Evolutionary conservation across 1,140 invertebrate genomes (phyloP).

Genomic region (Ganaspis sp.): DNA sequence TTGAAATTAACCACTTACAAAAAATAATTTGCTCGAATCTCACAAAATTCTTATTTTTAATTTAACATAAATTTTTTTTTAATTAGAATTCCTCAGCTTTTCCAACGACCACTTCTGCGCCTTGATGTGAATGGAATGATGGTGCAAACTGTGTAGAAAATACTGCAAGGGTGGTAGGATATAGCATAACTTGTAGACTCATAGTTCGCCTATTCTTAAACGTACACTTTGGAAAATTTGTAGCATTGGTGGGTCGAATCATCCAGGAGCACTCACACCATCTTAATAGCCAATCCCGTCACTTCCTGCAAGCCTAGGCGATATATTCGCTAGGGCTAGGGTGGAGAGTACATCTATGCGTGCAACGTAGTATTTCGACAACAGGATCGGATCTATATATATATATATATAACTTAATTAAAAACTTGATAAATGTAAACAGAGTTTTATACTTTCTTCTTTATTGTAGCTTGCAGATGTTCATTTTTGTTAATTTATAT

Average conservation of each 20-base stretch:
- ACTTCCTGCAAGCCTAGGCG: slow-evolving; percentile 24
- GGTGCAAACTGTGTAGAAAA: slow-evolving; percentile 14
- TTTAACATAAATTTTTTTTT: neutral
- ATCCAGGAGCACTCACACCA: slow-evolving; percentile 26
- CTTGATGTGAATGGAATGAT: neutral
- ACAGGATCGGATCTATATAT: neutral
- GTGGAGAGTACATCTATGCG: slow-evolving; percentile 19
- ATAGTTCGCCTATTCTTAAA: neutral
- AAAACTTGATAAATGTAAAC: neutral
- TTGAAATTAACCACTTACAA: neutral
- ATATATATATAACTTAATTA: neutral
- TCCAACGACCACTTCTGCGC: neutral
- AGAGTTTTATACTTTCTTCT: too few relatives aligned
- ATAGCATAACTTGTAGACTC: slow-evolving; percentile 21
- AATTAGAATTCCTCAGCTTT: neutral
- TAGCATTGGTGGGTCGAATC: neutral
- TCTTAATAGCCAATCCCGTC: slow-evolving; percentile 23
- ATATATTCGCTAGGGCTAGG: slow-evolving; percentile 19
- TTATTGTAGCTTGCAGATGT: too few relatives aligned
- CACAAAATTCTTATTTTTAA: neutral
- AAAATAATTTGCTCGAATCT: neutral
- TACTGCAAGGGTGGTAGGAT: slow-evolving; percentile 14
- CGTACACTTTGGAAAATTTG: neutral
- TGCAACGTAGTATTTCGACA: slow-evolving; percentile 11
- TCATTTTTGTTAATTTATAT: too few relatives aligned